phyloP scores from a whole-genome alignment of 2,797 vertebrate species.

The Muraenolepis orangiensis region DNA sequence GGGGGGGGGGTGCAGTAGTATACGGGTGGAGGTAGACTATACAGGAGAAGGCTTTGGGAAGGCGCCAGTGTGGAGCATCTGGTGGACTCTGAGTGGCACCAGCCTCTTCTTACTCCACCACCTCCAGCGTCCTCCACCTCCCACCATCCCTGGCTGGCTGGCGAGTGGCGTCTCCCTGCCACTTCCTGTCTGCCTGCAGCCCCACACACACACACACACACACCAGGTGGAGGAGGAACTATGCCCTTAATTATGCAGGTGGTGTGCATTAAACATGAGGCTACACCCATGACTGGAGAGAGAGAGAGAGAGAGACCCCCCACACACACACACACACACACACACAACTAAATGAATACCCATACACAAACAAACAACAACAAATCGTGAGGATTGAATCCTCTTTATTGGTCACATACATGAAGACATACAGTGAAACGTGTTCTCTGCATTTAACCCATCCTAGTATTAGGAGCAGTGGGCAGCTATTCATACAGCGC shows the following conservation, averaged over 20 bases:
- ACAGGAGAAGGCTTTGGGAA: background rate
- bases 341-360: slow-evolving; percentile 43
- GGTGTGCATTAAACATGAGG: slow-evolving; percentile 73
- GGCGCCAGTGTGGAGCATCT: slow-evolving; percentile 38
- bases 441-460: too few species aligned
- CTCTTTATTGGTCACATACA: too few species aligned
- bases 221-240: slow-evolving; percentile 53
- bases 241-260: slow-evolving; percentile 75
- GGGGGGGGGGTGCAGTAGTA: too few species aligned
- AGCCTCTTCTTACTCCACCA: background rate
- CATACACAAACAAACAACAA: slow-evolving; percentile 19
- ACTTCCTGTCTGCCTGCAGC: slow-evolving; percentile 58
- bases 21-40: background rate
- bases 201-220: slow-evolving; percentile 28
- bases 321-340: background rate
- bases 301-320: background rate
- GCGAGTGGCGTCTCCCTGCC: slow-evolving; percentile 11
- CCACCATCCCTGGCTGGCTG: slow-evolving; percentile 8
- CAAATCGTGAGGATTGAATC: too few species aligned
- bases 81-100: slow-evolving; percentile 25
- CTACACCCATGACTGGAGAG: slow-evolving; percentile 17
- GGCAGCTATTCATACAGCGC: too few species aligned
- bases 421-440: too few species aligned
- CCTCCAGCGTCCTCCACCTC: slow-evolving; percentile 20
- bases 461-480: too few species aligned